These are phyloP conservation scores for Escarpia spicata DNA, from an alignment of 2,888 invertebrate genomes.

Conservation along the genomic window DNA sequence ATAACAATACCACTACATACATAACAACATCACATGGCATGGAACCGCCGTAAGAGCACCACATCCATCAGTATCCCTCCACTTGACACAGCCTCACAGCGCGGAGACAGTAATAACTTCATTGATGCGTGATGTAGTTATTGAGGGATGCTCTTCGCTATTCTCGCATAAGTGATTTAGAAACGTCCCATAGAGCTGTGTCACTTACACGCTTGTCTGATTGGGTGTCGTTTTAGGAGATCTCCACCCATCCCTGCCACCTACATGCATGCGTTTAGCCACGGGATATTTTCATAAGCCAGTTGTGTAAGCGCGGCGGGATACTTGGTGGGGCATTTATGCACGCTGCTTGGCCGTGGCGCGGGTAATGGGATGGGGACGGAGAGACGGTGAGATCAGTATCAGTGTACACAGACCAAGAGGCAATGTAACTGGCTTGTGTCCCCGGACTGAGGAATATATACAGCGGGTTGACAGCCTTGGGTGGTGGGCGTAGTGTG, in stretches of 20 bases:
- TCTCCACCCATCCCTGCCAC: not conserved
- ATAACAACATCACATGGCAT: not conserved
- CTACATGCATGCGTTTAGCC: not conserved
- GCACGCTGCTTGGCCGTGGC: not conserved
- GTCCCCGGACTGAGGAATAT: not conserved
- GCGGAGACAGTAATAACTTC: not conserved
- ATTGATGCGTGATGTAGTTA: not conserved
- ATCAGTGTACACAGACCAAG: not conserved
- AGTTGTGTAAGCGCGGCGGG: not conserved
- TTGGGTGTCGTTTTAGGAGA: not conserved
- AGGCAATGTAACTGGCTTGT: not conserved
- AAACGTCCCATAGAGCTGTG: not conserved
- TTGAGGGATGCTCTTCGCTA: not conserved
- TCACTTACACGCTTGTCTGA: not conserved
- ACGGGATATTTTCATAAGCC: not conserved
- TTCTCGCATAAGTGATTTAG: slow-evolving; percentile 3
- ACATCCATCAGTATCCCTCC: not conserved
- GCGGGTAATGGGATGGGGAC: not conserved
- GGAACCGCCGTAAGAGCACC: not conserved
- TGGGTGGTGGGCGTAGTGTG: not conserved
- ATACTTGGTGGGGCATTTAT: not conserved
- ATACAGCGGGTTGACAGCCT: not conserved
- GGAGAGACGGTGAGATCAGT: not conserved
- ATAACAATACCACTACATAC: not conserved
- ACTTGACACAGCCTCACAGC: not conserved